Conservation (phyloP, 2,113 vertebrate genomes). For the Tachysurus vachellii region DNA sequence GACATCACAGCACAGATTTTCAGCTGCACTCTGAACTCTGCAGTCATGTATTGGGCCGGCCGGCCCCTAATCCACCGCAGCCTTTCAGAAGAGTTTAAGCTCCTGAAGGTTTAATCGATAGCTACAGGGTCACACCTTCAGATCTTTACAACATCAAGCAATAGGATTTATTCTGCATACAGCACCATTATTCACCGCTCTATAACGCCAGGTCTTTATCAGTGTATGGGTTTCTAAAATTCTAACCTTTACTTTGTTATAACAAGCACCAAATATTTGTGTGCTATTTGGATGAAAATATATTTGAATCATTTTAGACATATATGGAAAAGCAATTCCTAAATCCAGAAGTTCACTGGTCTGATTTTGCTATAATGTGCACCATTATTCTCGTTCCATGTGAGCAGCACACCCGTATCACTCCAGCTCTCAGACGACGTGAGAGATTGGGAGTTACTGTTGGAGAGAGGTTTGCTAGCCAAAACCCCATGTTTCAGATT, state of each 20-base stretch:
- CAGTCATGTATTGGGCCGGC: constrained; percentile 50
- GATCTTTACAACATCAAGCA: constrained; percentile 17
- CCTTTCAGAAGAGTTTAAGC: constrained; percentile 42
- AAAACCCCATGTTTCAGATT: background rate
- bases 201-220: background rate
- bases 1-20: constrained; percentile 24
- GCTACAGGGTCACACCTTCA: constrained; percentile 28
- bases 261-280: background rate
- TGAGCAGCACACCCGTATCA: background rate
- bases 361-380: background rate
- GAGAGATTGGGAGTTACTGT: background rate
- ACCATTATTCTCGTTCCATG: background rate
- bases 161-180: background rate
- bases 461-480: background rate
- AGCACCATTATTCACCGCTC: background rate
- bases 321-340: background rate
- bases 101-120: constrained; percentile 61
- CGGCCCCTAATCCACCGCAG: constrained; percentile 48
- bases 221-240: background rate
- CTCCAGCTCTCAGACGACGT: constrained; percentile 10
- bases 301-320: background rate
- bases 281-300: background rate
- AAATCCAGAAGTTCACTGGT: background rate
- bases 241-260: background rate
- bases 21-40: constrained; percentile 31